Base-by-base conservation (phyloP, 2,797 vertebrate genomes). In the Bradypodion ventrale region DNA sequence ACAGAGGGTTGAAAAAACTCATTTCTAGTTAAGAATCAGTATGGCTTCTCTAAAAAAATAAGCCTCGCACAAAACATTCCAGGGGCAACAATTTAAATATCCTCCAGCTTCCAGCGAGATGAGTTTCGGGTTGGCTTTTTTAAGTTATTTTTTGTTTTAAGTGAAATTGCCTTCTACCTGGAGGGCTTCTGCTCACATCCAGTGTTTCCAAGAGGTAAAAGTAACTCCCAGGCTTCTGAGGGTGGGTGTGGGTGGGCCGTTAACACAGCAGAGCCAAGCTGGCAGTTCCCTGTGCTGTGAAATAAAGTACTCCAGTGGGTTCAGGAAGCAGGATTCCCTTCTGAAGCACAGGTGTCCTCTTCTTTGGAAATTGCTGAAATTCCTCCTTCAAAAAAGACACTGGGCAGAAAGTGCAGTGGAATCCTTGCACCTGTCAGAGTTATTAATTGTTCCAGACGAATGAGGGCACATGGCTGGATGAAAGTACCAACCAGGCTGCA, bases 331-430 rank as follows among this genome's bases (percentile, higher is more conserved):
- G 76, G 83, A 89, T 68, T 89, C 86, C 69, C 78, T 92, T 84
- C 90, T 90, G 91, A 91, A 92, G 93, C 94, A 92, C 95, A 96
- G 95, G 95, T 95, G 94, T 93, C 90, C 89, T 88, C 68, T 84
- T 80, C 95, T 93, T 88, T 91, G 90, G 89, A 90, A 94, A 95
- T 94, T 83, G 90, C 86, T 95, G 91, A 85, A 90, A 96, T 96
- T 96, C 95, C 90, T 40, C 27, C 80, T 84, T 52, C 87, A 12
- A 7, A 90, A 85, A 92, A 87, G 92, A 90, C 90, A 82, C 75
- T 92, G 93, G 83, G 87, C 82, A 21, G 89, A 89, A 74, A 68
- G 87, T 92, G 82, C 88, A 49, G 49, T 79, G 86, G 84, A 89
- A 93, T 89, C 91, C 87, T 88, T 89, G 90, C 94, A 93, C 94